Evolutionary conservation across 2,797 vertebrate genomes (phyloP).

Genomic region (Mastacembelus armatus): DNA sequence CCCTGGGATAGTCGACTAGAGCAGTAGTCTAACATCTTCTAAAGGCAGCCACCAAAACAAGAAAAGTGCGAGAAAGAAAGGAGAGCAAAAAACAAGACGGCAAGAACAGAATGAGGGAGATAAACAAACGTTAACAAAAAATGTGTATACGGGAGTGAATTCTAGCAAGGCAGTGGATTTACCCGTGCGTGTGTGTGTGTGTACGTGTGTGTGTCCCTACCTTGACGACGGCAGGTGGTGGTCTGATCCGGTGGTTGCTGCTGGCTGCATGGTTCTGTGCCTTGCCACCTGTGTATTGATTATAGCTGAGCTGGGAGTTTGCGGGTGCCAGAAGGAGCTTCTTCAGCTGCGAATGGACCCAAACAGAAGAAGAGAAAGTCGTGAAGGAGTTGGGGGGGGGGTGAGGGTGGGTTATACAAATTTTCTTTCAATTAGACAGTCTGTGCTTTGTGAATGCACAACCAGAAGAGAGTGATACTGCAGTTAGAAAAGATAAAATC

Average conservation of each 20-base stretch:
- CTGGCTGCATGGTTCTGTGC: constrained; percentile 96
- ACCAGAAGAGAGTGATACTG: constrained; percentile 14
- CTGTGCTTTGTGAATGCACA: constrained; percentile 45
- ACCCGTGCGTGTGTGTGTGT: constrained; percentile 36
- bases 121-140: constrained; percentile 60
- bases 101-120: constrained; percentile 42
- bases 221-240: constrained; percentile 97
- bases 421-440: constrained; percentile 59
- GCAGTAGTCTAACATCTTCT: constrained; percentile 74
- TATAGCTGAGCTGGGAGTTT: constrained; percentile 99
- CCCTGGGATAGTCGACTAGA: constrained; percentile 71
- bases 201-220: constrained; percentile 82
- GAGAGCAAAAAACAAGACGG: constrained; percentile 42
- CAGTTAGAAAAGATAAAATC: constrained; percentile 26
- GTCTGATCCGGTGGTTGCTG: constrained; percentile 96
- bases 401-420: constrained; percentile 61
- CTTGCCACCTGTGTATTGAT: constrained; percentile 98
- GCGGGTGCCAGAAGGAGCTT: constrained; percentile 98
- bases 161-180: constrained; percentile 23
- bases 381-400: constrained; percentile 6
- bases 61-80: constrained; percentile 42
- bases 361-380: constrained; percentile 59
- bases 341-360: constrained; percentile 91
- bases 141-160: constrained; percentile 47
- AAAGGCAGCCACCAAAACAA: constrained; percentile 73